Conservation (phyloP, 2,888 invertebrate species). For the Euproctis similis region DNA sequence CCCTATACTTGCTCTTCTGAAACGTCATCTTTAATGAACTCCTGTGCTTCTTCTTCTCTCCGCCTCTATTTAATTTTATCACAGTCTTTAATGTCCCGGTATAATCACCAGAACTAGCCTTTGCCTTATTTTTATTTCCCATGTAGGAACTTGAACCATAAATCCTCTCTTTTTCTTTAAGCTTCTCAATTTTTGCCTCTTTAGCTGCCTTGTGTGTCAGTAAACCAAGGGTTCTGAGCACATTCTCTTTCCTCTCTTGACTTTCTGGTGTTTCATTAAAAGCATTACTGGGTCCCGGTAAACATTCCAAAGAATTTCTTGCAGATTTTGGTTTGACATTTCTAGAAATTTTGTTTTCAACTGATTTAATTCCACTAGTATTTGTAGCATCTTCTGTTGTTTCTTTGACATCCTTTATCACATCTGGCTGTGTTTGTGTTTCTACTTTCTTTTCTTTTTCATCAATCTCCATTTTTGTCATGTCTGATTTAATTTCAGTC, state of each 20-base stretch:
- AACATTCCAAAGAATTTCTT: slow-evolving; percentile 21
- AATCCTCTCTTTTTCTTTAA: slow-evolving; percentile 66
- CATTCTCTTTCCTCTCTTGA: slow-evolving; percentile 82
- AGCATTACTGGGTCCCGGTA: slow-evolving; percentile 54
- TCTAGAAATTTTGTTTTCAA: slow-evolving; percentile 20
- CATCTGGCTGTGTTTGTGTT: slow-evolving; percentile 2
- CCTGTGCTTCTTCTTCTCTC: slow-evolving; percentile 78
- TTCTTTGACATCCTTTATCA: background rate
- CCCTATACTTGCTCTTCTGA: slow-evolving; percentile 80
- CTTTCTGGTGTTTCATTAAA: slow-evolving; percentile 77
- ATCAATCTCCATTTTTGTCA: slow-evolving; percentile 4
- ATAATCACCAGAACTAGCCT: slow-evolving; percentile 69
- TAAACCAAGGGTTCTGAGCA: slow-evolving; percentile 83
- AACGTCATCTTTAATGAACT: slow-evolving; percentile 87
- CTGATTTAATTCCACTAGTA: slow-evolving; percentile 19
- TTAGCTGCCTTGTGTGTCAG: slow-evolving; percentile 85
- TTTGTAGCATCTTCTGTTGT: slow-evolving; percentile 5
- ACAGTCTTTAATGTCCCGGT: slow-evolving; percentile 90
- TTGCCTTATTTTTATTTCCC: slow-evolving; percentile 43
- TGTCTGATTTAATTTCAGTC: slow-evolving; percentile 2
- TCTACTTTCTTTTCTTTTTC: background rate
- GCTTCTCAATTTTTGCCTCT: slow-evolving; percentile 77
- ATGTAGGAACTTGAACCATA: slow-evolving; percentile 33
- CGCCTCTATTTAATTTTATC: slow-evolving; percentile 82
- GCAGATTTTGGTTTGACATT: slow-evolving; percentile 22